Conservation (phyloP, 2,113 vertebrate genomes). For the Pseudolaguvia tuberculata region DNA sequence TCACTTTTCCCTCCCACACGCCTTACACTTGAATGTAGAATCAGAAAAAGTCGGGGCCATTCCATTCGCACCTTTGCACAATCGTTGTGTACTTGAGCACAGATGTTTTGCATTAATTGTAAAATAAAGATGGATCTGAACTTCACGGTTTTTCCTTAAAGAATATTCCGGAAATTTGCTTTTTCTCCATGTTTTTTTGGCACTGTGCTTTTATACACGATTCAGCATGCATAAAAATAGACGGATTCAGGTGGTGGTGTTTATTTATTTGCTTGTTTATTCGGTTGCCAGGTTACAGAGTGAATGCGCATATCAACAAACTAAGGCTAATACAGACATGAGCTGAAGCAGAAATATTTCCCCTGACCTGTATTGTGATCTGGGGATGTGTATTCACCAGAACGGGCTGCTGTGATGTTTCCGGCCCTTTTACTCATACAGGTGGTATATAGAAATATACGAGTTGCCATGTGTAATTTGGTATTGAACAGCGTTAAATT, state of each 20-base stretch:
- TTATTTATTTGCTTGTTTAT: conserved; percentile 2
- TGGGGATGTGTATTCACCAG: background rate
- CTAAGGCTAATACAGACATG: background rate
- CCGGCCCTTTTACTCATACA: too few species aligned
- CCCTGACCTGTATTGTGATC: background rate
- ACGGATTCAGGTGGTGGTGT: background rate
- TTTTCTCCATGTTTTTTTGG: background rate
- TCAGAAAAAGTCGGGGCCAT: background rate
- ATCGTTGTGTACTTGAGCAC: background rate
- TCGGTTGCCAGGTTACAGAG: conserved; percentile 8
- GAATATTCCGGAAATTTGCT: background rate
- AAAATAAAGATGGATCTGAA: too few species aligned
- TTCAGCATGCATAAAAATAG: background rate
- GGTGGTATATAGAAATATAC: too few species aligned
- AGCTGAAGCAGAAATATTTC: background rate
- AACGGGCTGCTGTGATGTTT: background rate
- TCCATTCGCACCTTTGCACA: background rate
- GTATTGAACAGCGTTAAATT: too few species aligned
- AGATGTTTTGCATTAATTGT: background rate
- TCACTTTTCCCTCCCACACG: conserved; percentile 41
- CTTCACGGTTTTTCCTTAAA: background rate
- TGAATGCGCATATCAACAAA: background rate
- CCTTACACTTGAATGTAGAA: conserved; percentile 8
- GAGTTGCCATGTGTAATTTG: too few species aligned
- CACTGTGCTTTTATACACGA: background rate